Evolutionary conservation across 2,888 invertebrate species (phyloP).

Genomic region (Pyrocoelia pectoralis): DNA sequence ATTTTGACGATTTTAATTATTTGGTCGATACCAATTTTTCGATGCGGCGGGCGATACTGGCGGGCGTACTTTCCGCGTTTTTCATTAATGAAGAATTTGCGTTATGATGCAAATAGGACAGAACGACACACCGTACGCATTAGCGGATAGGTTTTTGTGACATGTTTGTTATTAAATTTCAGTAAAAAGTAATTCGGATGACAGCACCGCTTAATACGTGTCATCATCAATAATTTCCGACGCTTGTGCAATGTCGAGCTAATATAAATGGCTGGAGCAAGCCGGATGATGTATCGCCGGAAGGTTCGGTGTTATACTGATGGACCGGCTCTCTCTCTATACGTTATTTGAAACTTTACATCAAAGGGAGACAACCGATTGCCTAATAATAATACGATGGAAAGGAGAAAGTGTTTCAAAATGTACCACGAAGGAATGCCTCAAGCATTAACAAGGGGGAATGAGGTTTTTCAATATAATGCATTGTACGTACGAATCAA

Average conservation of each 20-base stretch:
- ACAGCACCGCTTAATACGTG: slow-evolving; percentile 56
- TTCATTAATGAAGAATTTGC: slow-evolving; percentile 31
- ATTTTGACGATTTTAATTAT: slow-evolving; percentile 4
- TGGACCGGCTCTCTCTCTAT: slow-evolving; percentile 22
- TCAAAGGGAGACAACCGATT: slow-evolving; percentile 22
- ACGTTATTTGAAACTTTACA: slow-evolving; percentile 33
- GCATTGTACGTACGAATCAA: slow-evolving; percentile 15
- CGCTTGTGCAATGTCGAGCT: slow-evolving; percentile 46
- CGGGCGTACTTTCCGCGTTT: not conserved
- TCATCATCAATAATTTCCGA: slow-evolving; percentile 57
- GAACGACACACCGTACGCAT: slow-evolving; percentile 28
- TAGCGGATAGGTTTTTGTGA: slow-evolving; percentile 48
- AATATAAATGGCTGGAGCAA: slow-evolving; percentile 40
- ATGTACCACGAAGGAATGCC: slow-evolving; percentile 19
- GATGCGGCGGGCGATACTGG: too few relatives aligned
- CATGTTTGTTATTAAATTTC: slow-evolving; percentile 54
- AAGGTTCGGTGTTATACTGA: slow-evolving; percentile 33
- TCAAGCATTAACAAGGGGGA: not conserved
- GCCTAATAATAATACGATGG: slow-evolving; percentile 24
- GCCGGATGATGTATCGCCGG: slow-evolving; percentile 39
- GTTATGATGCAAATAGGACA: slow-evolving; percentile 20
- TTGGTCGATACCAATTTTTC: not conserved
- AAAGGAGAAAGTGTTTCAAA: not conserved
- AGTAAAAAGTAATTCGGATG: slow-evolving; percentile 55
- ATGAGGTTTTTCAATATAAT: too few relatives aligned